These are phyloP conservation scores for Diogma glabrata DNA, from an alignment of 2,888 invertebrate genomes.

Conservation along the genomic window DNA sequence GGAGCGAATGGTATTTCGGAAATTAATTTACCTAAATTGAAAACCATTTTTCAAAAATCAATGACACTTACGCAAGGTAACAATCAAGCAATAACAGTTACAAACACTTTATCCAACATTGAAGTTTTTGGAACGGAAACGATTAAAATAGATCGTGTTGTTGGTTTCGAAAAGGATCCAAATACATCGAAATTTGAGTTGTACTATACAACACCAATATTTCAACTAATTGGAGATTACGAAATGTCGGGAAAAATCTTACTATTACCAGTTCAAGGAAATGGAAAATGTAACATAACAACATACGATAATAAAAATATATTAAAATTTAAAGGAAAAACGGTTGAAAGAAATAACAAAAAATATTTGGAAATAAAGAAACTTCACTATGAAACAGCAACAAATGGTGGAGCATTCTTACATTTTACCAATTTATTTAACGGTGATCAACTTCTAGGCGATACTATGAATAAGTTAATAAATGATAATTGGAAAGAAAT, in stretches of 20 bases:
- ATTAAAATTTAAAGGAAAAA: conserved; percentile 43
- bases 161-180: background rate
- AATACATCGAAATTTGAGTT: background rate
- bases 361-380: conserved; percentile 45
- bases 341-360: conserved; percentile 41
- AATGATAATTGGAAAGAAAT: conserved; percentile 46
- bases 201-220: background rate
- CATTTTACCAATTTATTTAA: conserved; percentile 50
- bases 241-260: conserved; percentile 47
- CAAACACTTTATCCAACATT: background rate
- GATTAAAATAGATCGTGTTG: background rate
- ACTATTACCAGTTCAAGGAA: conserved; percentile 47
- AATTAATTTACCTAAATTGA: background rate
- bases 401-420: conserved; percentile 40
- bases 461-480: conserved; percentile 45
- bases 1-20: background rate
- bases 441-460: conserved; percentile 42
- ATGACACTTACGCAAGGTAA: background rate
- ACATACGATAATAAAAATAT: conserved; percentile 46
- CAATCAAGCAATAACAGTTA: background rate
- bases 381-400: conserved; percentile 44
- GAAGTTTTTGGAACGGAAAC: background rate
- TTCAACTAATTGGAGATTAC: conserved; percentile 49
- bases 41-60: background rate
- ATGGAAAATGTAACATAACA: conserved; percentile 48